A percentile compares a stretch with the other conserved stretches of the same genome.
Evolutionary conservation across 2,797 vertebrate species (phyloP).

Genomic region (Eurystomus glaucurus): DNA sequence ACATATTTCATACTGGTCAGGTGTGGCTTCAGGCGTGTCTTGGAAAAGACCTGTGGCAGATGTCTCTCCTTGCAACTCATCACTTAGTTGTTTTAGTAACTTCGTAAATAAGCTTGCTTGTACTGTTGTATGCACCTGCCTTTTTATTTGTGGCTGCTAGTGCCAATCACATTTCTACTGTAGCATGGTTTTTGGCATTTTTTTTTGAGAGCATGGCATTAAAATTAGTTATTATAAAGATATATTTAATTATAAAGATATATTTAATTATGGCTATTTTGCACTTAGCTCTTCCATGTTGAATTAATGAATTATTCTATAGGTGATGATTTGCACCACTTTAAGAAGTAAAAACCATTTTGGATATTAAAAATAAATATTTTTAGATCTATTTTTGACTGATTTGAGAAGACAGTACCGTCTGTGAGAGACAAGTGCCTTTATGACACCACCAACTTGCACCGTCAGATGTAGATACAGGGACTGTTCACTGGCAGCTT

Average conservation of each 20-base stretch:
- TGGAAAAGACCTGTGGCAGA: conserved; percentile 9
- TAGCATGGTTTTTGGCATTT: neutral
- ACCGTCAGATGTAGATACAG: neutral
- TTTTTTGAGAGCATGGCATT: conserved; percentile 55
- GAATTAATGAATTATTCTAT: neutral
- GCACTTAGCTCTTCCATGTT: conserved; percentile 34
- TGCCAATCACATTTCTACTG: conserved; percentile 60
- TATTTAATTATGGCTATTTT: conserved; percentile 17
- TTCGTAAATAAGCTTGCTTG: conserved; percentile 9
- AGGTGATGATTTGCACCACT: conserved; percentile 1
- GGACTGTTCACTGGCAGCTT: conserved; percentile 26
- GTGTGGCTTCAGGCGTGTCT: conserved; percentile 10
- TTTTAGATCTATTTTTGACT: conserved; percentile 59
- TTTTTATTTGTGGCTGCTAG: conserved; percentile 58
- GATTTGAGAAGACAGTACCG: conserved; percentile 10
- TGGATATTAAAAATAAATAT: conserved; percentile 10
- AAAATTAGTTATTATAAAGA: neutral
- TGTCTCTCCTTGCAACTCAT: neutral
- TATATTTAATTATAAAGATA: neutral
- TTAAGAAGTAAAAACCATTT: conserved; percentile 48
- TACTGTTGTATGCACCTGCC: neutral
- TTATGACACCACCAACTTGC: conserved; percentile 36
- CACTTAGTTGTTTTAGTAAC: neutral
- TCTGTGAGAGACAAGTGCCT: conserved; percentile 71
- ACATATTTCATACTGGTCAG: neutral